These are phyloP conservation scores for Drosophila cardini DNA, from an alignment of 1,140 invertebrate genomes.

Conservation along the genomic window DNA sequence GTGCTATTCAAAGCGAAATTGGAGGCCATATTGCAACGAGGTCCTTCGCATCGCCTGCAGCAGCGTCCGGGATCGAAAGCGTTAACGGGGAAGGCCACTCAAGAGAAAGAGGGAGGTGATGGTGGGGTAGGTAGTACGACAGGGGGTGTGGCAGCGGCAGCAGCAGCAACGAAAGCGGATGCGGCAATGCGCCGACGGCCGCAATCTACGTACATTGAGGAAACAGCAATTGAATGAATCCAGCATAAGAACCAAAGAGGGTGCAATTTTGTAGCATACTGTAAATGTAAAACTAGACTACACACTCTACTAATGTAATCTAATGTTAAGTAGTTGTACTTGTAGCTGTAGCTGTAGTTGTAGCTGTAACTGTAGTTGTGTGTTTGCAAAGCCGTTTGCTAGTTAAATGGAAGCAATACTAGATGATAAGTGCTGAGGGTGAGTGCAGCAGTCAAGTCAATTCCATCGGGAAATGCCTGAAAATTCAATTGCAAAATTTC, in stretches of 20 bases:
- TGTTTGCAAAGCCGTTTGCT: conserved; percentile 32
- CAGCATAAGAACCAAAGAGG: conserved; percentile 34
- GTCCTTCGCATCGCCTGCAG: conserved; percentile 78
- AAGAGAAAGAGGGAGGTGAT: conserved; percentile 24
- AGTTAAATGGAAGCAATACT: conserved; percentile 62
- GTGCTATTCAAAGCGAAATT: conserved; percentile 81
- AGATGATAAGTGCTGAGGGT: conserved; percentile 59
- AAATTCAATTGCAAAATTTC: conserved; percentile 40
- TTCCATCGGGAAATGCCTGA: not conserved
- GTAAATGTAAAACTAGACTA: conserved; percentile 32
- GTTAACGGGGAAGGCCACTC: not conserved
- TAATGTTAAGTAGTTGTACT: conserved; percentile 45
- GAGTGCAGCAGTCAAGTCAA: not conserved
- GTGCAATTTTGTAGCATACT: conserved; percentile 46
- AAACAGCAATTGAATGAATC: conserved; percentile 53
- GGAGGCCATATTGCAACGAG: conserved; percentile 79
- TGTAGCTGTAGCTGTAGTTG: conserved; percentile 28
- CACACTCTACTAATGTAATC: conserved; percentile 40
- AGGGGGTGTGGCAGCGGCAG: conserved; percentile 16
- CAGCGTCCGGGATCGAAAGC: conserved; percentile 60
- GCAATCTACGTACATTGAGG: conserved; percentile 61
- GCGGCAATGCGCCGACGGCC: conserved; percentile 58
- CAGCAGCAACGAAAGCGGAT: conserved; percentile 28
- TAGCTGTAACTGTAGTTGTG: conserved; percentile 39
- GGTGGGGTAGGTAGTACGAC: too few species aligned